A percentile compares a stretch with the other conserved stretches of the same genome.
These are phyloP conservation scores for Micronisus gabar DNA, from an alignment of 2,113 vertebrate genomes.

Conservation along the genomic window DNA sequence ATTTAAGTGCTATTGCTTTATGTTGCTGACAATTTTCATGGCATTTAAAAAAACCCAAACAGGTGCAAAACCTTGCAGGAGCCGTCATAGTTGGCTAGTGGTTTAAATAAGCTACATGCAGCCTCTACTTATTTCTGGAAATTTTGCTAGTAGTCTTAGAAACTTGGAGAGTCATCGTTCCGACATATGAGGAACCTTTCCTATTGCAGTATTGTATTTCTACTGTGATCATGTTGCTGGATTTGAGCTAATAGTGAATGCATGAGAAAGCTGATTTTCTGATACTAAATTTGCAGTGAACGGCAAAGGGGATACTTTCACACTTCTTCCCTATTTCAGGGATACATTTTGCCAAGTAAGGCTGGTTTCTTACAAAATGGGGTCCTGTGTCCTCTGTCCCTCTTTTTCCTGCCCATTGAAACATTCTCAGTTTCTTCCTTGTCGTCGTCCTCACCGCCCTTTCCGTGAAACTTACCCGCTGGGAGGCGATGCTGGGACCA, in stretches of 20 bases:
- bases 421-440: background rate
- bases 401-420: rapidly evolving
- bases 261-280: background rate
- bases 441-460: rapidly evolving
- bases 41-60: background rate
- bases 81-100: rapidly evolving
- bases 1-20: background rate
- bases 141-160: background rate
- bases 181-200: rapidly evolving
- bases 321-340: rapidly evolving
- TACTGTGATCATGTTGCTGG: background rate
- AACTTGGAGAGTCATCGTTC: background rate
- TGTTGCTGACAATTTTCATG: background rate
- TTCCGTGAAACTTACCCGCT: rapidly evolving
- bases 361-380: background rate
- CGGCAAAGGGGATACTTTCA: background rate
- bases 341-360: background rate
- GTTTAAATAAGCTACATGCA: background rate
- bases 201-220: rapidly evolving
- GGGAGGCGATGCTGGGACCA: background rate
- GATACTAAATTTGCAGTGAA: rapidly evolving
- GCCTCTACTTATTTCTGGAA: background rate
- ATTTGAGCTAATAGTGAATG: rapidly evolving
- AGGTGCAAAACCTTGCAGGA: background rate
- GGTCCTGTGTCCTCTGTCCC: background rate